Evolutionary conservation across 2,113 vertebrate genomes (phyloP), one percentile per base, ranked within the genome.

Genomic region (Dasyprocta punctata): DNA sequence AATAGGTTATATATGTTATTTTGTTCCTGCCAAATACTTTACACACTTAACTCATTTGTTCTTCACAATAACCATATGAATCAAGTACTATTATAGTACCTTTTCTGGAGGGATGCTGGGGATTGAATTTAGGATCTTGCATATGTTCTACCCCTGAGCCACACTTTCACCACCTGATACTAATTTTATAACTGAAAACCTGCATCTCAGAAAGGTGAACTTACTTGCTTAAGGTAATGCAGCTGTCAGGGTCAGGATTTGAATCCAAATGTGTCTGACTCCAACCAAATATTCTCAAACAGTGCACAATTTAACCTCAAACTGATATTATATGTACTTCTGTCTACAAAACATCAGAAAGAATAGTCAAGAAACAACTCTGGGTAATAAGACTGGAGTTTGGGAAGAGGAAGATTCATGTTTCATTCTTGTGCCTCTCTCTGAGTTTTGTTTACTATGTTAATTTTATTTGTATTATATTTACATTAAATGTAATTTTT

Each of bases 151-250:
- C 36, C 17, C 1, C 30, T 65, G 61, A 82, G 19, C 22, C 56
- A 22, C 3, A 54, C 49, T 1, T 24, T 8, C 30, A 16, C 19
- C 13, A n/a, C 49, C 89, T 67, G 33, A 85, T 83, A 36, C n/a
- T 28, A 4, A 56, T 44, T 96, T 90, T 86, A 90, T 54, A 84
- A 56, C 13, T 71, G 82, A 28, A 47, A 95, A 95, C 49, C 28
- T 60, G 49, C 92, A 41, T 90, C 33, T 89, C 89, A 96, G 63
- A 96, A 86, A 92, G 77, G 11, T 71, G 82, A 87, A 81, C 7
- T 52, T 47, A 61, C 7, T 89, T 73, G 17, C 16, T 49, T 69
- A 58, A 73, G 92, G 63, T 65, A 52, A 94, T 41, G 77, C 44
- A 91, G 80, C 7, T 19, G 58, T 28, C 54, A 89, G 49, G 75